Evolutionary conservation across 2,797 vertebrate genomes (phyloP).

Genomic region (Lacerta viridis): DNA sequence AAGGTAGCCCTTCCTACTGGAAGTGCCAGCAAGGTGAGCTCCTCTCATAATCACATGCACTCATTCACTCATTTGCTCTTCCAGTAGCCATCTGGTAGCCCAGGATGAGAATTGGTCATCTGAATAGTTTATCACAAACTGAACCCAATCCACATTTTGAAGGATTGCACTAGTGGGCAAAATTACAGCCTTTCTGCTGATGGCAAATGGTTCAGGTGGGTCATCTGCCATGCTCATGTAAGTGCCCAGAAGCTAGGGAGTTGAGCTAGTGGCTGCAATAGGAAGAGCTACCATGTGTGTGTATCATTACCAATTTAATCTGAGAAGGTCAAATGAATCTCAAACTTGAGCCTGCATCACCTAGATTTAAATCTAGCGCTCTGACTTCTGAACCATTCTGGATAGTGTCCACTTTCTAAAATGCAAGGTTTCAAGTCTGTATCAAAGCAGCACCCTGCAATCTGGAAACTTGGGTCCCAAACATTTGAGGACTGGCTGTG

Average conservation of each 20-base stretch:
- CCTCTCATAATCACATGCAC: neutral
- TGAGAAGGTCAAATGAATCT: neutral
- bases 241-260: neutral
- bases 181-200: neutral
- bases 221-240: neutral
- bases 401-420: neutral
- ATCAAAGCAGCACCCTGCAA: neutral
- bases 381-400: neutral
- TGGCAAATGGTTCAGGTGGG: neutral
- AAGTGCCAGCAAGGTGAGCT: neutral
- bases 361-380: neutral
- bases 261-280: neutral
- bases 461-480: neutral
- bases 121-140: neutral
- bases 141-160: neutral
- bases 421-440: neutral
- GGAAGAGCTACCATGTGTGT: neutral
- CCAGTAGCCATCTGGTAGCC: neutral
- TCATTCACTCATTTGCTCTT: neutral
- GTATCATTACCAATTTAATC: neutral
- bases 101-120: neutral
- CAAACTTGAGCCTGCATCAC: neutral
- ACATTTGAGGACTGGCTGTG: neutral
- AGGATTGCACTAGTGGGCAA: neutral
- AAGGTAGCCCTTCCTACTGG: neutral